Evolutionary conservation across 2,888 invertebrate genomes (phyloP), one percentile per base, ranked within the genome.

Genomic region (Perdita meconis): DNA sequence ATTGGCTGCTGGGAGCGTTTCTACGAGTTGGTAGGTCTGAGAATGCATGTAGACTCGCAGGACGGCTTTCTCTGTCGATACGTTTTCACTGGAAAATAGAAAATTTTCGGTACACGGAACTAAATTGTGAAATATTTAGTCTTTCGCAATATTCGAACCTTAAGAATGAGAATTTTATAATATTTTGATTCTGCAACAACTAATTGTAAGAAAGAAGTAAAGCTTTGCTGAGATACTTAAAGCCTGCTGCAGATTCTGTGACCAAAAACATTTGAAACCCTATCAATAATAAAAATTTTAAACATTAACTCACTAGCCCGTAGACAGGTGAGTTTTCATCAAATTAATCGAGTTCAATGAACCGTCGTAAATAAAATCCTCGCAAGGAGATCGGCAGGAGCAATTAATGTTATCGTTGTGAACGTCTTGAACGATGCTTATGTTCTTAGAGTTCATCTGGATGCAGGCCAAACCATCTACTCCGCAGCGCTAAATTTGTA

Each of bases 31-130:
- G 30, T 66, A 80, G 2, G 55, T 36, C 16, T 77, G 71, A n/a
- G 61, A 65, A 5, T 13, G 34, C 57, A 78, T 70, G 55, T 60
- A 87, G 10, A 87, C 77, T 16, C 53, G 70, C 22, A 87, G 36
- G 19, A 81, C 8, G 0, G 81, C 75, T 1, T 60, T 57, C 10
- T 26, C 16, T 0, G 13, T 0, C 12, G 80, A 5, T 22, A 67
- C 5, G n/a, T 78, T 78, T 3, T 10, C 22, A 34, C 84, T 86
- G 63, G 1, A 78, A 82, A n/a, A 19, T 22, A 50, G 30, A n/a
- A 16, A 6, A 8, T 12, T n/a, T 30, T n/a, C 12, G 16, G n/a
- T 8, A 1, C 8, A 0, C n/a, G 6, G 16, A 30, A 30, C 30
- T 30, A 2, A 30, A 30, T 30, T 30, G 30, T 6, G 6, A 30